A percentile compares a stretch with the other conserved stretches of the same genome.
Conservation (phyloP, 2,888 invertebrate genomes). For the Melanophora roralis region DNA sequence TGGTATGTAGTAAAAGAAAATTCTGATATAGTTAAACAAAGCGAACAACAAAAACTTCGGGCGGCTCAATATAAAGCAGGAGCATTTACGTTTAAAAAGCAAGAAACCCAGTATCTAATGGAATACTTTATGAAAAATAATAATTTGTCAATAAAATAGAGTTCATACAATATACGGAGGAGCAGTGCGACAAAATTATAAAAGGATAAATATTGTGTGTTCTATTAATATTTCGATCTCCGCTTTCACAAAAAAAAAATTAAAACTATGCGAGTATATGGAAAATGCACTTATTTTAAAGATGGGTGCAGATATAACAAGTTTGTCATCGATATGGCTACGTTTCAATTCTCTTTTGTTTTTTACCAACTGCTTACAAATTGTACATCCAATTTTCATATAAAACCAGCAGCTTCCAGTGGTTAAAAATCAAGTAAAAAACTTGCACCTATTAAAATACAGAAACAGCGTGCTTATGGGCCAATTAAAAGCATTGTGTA, state of each 20-base stretch:
- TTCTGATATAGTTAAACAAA: too few species aligned
- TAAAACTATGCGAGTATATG: background rate
- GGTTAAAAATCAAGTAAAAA: background rate
- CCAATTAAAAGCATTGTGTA: background rate
- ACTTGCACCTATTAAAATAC: background rate
- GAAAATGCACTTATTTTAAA: background rate
- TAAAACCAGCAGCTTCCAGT: background rate
- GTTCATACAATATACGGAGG: too few species aligned
- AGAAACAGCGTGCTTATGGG: background rate
- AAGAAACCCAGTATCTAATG: too few species aligned
- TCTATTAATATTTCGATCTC: background rate
- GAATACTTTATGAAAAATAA: background rate
- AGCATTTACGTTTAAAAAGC: too few species aligned
- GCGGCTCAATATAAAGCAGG: too few species aligned
- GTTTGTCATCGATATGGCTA: background rate
- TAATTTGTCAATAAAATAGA: background rate
- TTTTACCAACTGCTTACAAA: background rate
- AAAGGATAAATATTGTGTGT: conserved; percentile 15
- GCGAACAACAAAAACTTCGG: too few species aligned
- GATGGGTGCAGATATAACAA: background rate
- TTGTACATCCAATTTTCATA: background rate
- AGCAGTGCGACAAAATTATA: background rate
- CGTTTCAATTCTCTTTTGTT: background rate
- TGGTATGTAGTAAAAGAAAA: too few species aligned
- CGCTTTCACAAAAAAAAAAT: background rate